Evolutionary conservation across 2,888 invertebrate species (phyloP).

Genomic region (Scaptomyza parva): DNA sequence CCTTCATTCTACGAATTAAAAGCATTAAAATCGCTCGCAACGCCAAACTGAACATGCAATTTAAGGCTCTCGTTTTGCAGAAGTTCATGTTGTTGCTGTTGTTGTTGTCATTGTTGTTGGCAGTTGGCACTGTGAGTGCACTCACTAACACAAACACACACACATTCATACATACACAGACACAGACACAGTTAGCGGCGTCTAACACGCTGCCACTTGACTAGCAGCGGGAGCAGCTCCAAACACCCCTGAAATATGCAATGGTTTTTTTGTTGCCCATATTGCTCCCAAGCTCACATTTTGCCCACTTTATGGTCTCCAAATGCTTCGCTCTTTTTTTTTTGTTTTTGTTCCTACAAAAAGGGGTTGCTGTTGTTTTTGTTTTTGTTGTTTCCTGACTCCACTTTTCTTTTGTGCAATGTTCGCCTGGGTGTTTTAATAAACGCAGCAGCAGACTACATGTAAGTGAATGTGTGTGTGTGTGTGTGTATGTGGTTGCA

Average conservation of each 20-base stretch:
- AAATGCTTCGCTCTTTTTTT: constrained; percentile 41
- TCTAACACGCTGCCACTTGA: constrained; percentile 59
- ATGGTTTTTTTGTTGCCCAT: constrained; percentile 58
- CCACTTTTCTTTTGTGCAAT: constrained; percentile 59
- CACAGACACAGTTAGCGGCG: constrained; percentile 20
- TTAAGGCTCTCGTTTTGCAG: constrained; percentile 51
- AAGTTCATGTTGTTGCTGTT: constrained; percentile 27
- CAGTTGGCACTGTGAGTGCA: constrained; percentile 37
- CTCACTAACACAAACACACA: constrained; percentile 10
- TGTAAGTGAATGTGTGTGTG: constrained; percentile 12
- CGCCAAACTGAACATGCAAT: constrained; percentile 71
- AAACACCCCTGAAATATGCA: constrained; percentile 64
- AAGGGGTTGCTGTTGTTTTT: constrained; percentile 38
- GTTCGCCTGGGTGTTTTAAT: constrained; percentile 70
- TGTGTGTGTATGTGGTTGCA: constrained; percentile 6
- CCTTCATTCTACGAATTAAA: constrained; percentile 52
- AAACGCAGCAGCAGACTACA: constrained; percentile 53
- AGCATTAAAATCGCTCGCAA: constrained; percentile 68
- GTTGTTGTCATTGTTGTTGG: constrained; percentile 27
- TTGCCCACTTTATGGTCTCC: constrained; percentile 74
- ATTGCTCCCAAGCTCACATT: constrained; percentile 60
- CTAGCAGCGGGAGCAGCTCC: constrained; percentile 46
- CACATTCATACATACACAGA: constrained; percentile 23
- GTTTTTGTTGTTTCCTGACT: constrained; percentile 28
- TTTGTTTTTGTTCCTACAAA: constrained; percentile 20